Conservation (phyloP, 2,113 vertebrate genomes). For the Dicentrarchus labrax region DNA sequence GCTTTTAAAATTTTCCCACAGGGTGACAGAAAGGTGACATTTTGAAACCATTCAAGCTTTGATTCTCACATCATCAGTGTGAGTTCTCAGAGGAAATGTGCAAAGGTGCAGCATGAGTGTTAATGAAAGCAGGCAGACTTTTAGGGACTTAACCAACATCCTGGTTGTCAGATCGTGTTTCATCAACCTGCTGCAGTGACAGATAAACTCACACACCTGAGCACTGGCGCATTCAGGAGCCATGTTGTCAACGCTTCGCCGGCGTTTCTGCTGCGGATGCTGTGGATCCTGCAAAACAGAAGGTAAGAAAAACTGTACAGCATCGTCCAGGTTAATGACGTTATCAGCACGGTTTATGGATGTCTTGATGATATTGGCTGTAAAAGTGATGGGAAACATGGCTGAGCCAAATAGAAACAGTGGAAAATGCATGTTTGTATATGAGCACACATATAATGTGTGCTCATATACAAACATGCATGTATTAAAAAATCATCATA, state of each 20-base stretch:
- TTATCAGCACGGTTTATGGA: not conserved
- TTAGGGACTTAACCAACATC: slow-evolving; percentile 26
- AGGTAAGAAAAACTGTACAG: slow-evolving; percentile 22
- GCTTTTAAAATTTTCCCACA: not conserved
- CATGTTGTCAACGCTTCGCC: not conserved
- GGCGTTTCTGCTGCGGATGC: slow-evolving; percentile 8
- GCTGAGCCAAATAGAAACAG: not conserved
- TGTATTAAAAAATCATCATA: too few species aligned
- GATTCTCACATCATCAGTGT: not conserved
- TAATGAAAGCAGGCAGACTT: fast-evolving
- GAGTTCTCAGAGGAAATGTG: slow-evolving; percentile 1
- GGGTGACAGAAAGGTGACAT: not conserved
- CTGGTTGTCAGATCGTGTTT: slow-evolving; percentile 6
- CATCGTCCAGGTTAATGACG: not conserved
- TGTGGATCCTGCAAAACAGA: not conserved
- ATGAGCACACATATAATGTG: too few species aligned
- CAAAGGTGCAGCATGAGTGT: not conserved
- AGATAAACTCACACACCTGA: not conserved
- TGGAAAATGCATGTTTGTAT: not conserved
- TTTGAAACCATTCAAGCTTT: not conserved
- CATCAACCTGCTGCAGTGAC: not conserved
- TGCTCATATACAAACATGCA: too few species aligned
- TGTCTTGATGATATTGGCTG: too few species aligned
- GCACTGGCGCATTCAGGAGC: not conserved
- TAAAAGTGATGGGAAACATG: not conserved